Base-by-base conservation (phyloP, 2,797 vertebrate genomes). In the Amblyraja radiata region DNA sequence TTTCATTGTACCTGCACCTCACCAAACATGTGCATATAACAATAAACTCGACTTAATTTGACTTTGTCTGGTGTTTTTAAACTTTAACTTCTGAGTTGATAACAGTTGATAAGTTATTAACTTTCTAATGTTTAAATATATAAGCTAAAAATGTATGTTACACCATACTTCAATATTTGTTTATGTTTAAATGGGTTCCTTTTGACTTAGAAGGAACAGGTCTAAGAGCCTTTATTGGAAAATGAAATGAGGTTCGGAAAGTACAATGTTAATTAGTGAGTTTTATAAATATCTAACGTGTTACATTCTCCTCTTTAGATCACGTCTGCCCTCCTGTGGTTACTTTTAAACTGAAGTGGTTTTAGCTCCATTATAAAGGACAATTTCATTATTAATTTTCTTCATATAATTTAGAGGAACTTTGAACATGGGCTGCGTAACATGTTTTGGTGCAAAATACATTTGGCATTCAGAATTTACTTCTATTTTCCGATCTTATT, bases 311-410 rank as follows among this genome's bases (percentile, higher is more conserved):
- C 46, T 13, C 46, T 91, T 91, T 74, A 74, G 68, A 91, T 23
- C 90, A 91, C 11, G 90, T 28, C 65, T 91, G 90, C 90, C 36
- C 18, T 65, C 68, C 39, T 54, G 71, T 74, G 90, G 84, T 68
- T 32, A 18, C 8, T 32, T 36, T 68, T 88, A 21, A 88, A 88
- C 63, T 36, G 61, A 32, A 68, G n/a, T 8, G 9, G 9, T 23
- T 68, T 88, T 68, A 32, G n/a, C 13, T 28, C 23, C 9, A 73
- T 73, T 2, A 39, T 28, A 71, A 84, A 28, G 25, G 21, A 84
- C 11, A 0, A 61, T 21, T n/a, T 58, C 54, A 84, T 61, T 46
- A 14, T 10, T 58, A 6, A 54, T 58, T 84, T 18, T 46, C 16
- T 86, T 68, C 9, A 68, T 32, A 32, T 61, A 13, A 6, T 21